Base-by-base conservation (phyloP, 1,140 invertebrate species). In the Lasaia peninsularis region DNA sequence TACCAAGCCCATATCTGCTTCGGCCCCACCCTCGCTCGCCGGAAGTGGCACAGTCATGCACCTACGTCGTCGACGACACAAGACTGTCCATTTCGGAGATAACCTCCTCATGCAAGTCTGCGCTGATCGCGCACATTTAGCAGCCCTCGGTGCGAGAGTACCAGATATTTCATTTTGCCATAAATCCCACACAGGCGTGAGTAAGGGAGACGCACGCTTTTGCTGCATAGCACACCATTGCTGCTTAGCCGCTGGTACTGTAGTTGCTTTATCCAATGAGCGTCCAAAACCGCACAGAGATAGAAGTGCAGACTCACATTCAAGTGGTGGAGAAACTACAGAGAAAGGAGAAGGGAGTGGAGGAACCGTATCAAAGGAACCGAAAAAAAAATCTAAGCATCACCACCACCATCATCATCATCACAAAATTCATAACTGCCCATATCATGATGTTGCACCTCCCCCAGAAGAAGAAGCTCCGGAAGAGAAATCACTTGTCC, bases 61-160 rank as follows among this genome's bases (percentile, higher is more conserved):
- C 60, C 83, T 90, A 35, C 91, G 92, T 50, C 89, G 93, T 18
- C 90, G 93, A 34, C 90, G 93, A 50, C 92, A 94, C 83, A 94
- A 94, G 84, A 94, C 93, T 34, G 93, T 94, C 10, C 93, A 94
- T 82, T 94, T 94, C 75, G 93, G 93, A 40, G 93, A 94, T 68
- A 93, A 93, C 72, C 86, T 94, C 4, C 80, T 93, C 24, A 91
- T 93, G 74, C 92, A 93, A 73, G 92, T 93, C 49, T 93, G 93
- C 79, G 91, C 93, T 55, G 93, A 93, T 74, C 74, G 88, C 10
- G 80, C 85, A 5, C 88, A 90, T 56, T 69, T 90, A 37, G 75
- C 88, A 16, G 84, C 85, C 10, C 74, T 90, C 9, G 88, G 88
- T 16, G 86, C 87, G 40, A 77, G 88, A 56, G 68, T 88, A 35